These are phyloP conservation scores for Pentalonia nigronervosa DNA, from an alignment of 1,140 invertebrate genomes.

Conservation along the genomic window DNA sequence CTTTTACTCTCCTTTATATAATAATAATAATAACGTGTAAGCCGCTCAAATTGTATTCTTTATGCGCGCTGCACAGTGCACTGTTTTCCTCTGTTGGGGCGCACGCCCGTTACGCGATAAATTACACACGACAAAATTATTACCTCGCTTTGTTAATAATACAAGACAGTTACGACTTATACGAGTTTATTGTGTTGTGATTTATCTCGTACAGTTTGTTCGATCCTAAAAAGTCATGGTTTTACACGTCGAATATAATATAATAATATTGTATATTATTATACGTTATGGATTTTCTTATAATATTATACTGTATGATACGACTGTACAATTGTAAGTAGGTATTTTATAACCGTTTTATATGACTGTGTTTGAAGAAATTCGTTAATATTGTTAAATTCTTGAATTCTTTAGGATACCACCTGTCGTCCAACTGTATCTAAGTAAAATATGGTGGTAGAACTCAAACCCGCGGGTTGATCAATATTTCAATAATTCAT, in stretches of 20 bases:
- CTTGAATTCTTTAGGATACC: background rate
- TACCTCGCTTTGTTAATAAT: conserved; percentile 3
- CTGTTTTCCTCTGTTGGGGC: background rate
- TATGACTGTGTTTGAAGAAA: background rate
- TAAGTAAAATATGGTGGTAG: background rate
- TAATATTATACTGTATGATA: background rate
- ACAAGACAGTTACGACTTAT: background rate
- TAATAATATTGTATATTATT: too few relatives aligned
- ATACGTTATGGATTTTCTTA: background rate
- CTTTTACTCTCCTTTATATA: background rate
- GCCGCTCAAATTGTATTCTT: background rate
- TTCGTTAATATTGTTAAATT: background rate
- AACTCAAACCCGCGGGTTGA: background rate
- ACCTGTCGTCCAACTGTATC: background rate
- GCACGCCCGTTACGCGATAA: background rate
- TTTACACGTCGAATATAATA: background rate
- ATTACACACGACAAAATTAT: conserved; percentile 16
- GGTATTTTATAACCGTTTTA: background rate
- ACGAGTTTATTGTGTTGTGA: background rate
- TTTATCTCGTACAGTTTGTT: background rate
- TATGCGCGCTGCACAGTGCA: background rate
- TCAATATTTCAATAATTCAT: background rate
- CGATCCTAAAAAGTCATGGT: background rate
- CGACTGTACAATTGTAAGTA: background rate
- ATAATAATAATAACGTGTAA: background rate